Percentiles rank a stretch among this genome's conserved stretches.
Evolutionary conservation across 2,888 invertebrate species (phyloP).

Genomic region (Meiosimyza platycephala): DNA sequence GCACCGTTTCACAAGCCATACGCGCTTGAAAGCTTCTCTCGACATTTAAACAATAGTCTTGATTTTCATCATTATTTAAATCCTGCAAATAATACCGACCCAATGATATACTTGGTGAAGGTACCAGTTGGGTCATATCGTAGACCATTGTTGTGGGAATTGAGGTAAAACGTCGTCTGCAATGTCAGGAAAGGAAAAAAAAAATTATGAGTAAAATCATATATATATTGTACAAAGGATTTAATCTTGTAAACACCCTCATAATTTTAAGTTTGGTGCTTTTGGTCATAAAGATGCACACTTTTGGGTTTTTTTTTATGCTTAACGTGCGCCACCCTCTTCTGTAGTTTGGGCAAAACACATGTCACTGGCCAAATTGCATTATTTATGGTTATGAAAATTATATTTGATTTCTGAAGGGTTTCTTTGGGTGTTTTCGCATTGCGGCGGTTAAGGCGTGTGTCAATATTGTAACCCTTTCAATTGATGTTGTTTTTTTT

Average conservation of each 20-base stretch:
- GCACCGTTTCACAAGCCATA: conserved; percentile 64
- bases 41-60: conserved; percentile 58
- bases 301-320: conserved; percentile 14
- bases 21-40: conserved; percentile 63
- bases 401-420: conserved; percentile 38
- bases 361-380: conserved; percentile 48
- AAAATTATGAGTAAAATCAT: conserved; percentile 14
- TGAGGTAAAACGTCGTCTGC: conserved; percentile 29
- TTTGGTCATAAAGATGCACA: conserved; percentile 40
- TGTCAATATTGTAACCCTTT: conserved; percentile 44
- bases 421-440: conserved; percentile 30
- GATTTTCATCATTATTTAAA: conserved; percentile 50
- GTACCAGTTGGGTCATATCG: conserved; percentile 65
- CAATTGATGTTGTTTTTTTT: conserved; percentile 49
- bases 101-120: conserved; percentile 64
- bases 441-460: conserved; percentile 33
- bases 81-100: conserved; percentile 63
- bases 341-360: conserved; percentile 34
- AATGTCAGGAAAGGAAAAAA: conserved; percentile 37
- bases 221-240: conserved; percentile 19
- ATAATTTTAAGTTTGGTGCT: conserved; percentile 33
- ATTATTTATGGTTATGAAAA: conserved; percentile 51
- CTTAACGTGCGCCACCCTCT: neutral
- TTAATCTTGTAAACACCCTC: conserved; percentile 30
- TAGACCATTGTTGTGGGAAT: conserved; percentile 59